phyloP scores from a whole-genome alignment of 2,888 invertebrate species.

The Drosophila birchii region DNA sequence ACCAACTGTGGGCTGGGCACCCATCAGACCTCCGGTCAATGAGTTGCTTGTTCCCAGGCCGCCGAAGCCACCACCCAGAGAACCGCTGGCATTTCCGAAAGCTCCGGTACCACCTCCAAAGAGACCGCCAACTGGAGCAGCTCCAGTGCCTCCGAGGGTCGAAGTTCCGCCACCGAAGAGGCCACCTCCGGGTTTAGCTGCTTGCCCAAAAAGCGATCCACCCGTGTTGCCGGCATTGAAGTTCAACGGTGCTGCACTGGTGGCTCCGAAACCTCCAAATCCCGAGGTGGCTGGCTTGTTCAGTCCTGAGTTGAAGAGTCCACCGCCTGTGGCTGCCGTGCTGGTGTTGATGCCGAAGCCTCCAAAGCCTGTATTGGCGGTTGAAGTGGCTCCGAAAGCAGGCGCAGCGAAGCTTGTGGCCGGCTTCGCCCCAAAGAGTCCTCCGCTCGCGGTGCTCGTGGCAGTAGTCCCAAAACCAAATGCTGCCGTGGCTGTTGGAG shows the following conservation, averaged over 20 bases:
- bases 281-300: conserved; percentile 85
- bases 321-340: conserved; percentile 68
- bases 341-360: conserved; percentile 77
- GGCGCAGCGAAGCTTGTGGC: conserved; percentile 84
- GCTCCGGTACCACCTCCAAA: conserved; percentile 85
- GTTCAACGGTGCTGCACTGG: conserved; percentile 83
- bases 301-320: conserved; percentile 82
- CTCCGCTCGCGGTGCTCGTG: conserved; percentile 85
- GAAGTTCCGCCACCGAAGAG: conserved; percentile 84
- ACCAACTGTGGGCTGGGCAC: conserved; percentile 34
- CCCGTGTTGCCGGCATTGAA: conserved; percentile 79
- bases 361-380: conserved; percentile 79
- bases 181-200: conserved; percentile 77
- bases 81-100: conserved; percentile 71
- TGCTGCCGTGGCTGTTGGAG: conserved; percentile 76
- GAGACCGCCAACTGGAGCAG: conserved; percentile 70
- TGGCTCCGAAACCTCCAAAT: conserved; percentile 86
- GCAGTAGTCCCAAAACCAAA: conserved; percentile 83
- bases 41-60: conserved; percentile 50
- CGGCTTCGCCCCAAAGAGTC: conserved; percentile 82
- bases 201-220: conserved; percentile 86
- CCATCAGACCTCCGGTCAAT: conserved; percentile 53
- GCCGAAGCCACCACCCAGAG: conserved; percentile 70
- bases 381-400: conserved; percentile 82
- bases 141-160: conserved; percentile 48